Conservation (phyloP, 2,113 vertebrate species). For the Noctilio leporinus region DNA sequence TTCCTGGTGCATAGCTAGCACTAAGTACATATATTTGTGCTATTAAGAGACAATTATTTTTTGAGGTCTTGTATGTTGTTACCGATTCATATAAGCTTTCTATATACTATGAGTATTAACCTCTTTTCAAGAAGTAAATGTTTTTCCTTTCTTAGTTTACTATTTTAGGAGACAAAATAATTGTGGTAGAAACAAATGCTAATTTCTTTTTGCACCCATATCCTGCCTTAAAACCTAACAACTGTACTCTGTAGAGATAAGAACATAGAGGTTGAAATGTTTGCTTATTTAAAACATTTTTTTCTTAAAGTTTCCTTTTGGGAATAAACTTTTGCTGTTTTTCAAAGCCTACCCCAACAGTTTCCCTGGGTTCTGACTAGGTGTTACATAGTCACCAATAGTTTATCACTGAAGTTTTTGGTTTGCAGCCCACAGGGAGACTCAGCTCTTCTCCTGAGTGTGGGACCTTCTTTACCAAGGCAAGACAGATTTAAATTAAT, state of each 20-base stretch:
- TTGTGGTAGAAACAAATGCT: not conserved
- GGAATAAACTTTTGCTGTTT: not conserved
- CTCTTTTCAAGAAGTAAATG: not conserved
- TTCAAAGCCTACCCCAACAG: not conserved
- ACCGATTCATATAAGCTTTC: not conserved
- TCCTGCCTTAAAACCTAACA: not conserved
- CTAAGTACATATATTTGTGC: not conserved
- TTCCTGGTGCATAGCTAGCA: not conserved
- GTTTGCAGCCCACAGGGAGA: not conserved
- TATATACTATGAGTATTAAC: not conserved
- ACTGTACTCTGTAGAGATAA: not conserved
- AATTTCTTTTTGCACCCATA: not conserved
- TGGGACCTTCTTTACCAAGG: not conserved
- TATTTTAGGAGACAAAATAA: not conserved
- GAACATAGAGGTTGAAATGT: not conserved
- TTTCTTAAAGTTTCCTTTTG: not conserved
- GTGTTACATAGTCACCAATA: not conserved
- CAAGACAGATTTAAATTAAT: conserved; percentile 40
- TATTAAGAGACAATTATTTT: not conserved
- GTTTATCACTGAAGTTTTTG: not conserved
- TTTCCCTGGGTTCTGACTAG: not conserved
- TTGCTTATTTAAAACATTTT: not conserved
- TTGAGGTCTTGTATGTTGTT: not conserved
- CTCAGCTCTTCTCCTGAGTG: not conserved
- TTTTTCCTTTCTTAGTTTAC: not conserved